phyloP scores from a whole-genome alignment of 2,888 invertebrate species.

The Hyppa rectilinea region DNA sequence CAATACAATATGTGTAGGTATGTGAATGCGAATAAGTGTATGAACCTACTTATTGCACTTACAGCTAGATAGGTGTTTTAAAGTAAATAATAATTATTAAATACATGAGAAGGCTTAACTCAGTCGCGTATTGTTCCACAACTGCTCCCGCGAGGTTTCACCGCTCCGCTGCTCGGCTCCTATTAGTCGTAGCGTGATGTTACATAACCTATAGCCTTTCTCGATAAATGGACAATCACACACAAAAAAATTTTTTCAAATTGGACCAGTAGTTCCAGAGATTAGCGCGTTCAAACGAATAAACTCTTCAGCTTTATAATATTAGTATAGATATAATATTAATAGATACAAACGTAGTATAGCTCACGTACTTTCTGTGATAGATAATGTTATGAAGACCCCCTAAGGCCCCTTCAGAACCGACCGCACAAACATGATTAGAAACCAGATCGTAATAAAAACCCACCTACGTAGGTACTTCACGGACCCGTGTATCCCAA shows the following conservation, averaged over 20 bases:
- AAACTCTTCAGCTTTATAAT: too few relatives aligned
- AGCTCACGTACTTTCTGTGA: too few relatives aligned
- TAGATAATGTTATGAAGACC: neutral
- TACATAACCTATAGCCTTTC: too few relatives aligned
- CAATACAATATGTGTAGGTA: neutral
- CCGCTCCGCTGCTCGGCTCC: too few relatives aligned
- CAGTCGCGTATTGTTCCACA: neutral
- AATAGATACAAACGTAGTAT: too few relatives aligned
- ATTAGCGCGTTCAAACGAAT: too few relatives aligned
- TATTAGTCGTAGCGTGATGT: too few relatives aligned
- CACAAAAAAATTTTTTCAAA: too few relatives aligned
- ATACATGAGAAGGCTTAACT: conserved; percentile 4
- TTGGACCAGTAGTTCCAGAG: too few relatives aligned
- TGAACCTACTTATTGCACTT: neutral
- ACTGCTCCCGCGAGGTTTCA: too few relatives aligned
- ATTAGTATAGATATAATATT: too few relatives aligned
- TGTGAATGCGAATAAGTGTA: neutral
- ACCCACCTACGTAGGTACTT: neutral
- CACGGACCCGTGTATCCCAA: conserved; percentile 4
- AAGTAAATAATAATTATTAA: conserved; percentile 22
- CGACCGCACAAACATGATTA: conserved; percentile 1
- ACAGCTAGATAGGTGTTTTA: neutral
- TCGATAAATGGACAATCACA: too few relatives aligned
- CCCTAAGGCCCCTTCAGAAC: neutral
- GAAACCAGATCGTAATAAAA: conserved; percentile 24